Evolutionary conservation across 1,140 invertebrate genomes (phyloP).

Genomic region (Limonius californicus): DNA sequence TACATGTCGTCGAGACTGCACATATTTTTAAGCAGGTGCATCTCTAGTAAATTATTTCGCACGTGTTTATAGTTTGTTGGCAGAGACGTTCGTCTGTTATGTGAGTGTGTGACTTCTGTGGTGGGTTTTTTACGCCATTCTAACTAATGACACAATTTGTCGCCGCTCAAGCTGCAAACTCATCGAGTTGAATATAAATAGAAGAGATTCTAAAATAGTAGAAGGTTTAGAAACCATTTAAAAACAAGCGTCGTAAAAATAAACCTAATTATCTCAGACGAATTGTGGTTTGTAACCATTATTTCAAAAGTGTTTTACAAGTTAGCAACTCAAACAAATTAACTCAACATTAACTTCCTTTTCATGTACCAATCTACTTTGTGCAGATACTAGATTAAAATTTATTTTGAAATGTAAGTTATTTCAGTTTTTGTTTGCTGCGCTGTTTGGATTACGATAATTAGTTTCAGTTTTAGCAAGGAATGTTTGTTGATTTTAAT

Average conservation of each 20-base stretch:
- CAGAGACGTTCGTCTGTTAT: slow-evolving; percentile 28
- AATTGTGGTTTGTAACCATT: not conserved
- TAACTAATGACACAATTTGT: slow-evolving; percentile 35
- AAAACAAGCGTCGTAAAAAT: not conserved
- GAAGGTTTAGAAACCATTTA: not conserved
- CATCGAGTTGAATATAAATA: slow-evolving; percentile 25
- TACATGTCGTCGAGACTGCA: not conserved
- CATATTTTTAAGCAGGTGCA: not conserved
- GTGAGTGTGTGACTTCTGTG: slow-evolving; percentile 25
- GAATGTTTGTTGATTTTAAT: too few species aligned
- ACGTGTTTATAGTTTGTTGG: slow-evolving; percentile 24
- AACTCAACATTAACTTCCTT: not conserved
- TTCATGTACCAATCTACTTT: too few species aligned
- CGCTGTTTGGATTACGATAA: too few species aligned
- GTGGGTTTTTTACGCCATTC: slow-evolving; percentile 26
- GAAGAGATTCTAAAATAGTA: slow-evolving; percentile 20
- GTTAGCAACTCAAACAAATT: not conserved
- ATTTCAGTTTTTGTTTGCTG: too few species aligned
- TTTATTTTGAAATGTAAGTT: too few species aligned
- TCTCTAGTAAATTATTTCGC: slow-evolving; percentile 7
- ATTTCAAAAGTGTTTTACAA: not conserved
- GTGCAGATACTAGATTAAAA: too few species aligned
- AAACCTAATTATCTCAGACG: too few species aligned
- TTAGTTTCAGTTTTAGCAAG: too few species aligned
- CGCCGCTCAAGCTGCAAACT: slow-evolving; percentile 28